Conservation (phyloP, 2,888 invertebrate species). For the Tenthredo distinguenda region DNA sequence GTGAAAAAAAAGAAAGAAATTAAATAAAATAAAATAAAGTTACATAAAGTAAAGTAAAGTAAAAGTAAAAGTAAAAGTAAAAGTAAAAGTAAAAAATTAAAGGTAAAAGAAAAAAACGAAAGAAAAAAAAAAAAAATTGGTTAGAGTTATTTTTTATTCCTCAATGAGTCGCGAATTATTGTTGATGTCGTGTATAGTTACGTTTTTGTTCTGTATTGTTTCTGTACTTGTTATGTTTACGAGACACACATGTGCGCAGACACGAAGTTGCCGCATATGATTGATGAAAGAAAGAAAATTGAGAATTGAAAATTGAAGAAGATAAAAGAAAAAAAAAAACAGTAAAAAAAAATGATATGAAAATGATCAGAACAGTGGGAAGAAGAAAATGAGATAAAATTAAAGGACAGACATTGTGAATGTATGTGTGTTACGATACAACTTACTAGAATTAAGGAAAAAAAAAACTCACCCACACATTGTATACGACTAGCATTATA, state of each 20-base stretch:
- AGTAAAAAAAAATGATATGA: not conserved
- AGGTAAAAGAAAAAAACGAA: not conserved
- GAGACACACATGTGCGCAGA: constrained; percentile 51
- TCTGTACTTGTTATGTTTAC: constrained; percentile 73
- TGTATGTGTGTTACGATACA: constrained; percentile 72
- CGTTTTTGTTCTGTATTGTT: constrained; percentile 74
- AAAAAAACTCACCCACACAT: constrained; percentile 70
- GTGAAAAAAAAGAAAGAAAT: not conserved
- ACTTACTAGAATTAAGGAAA: constrained; percentile 63
- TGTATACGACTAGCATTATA: constrained; percentile 78
- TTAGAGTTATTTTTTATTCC: constrained; percentile 46
- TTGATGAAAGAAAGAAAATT: constrained; percentile 55
- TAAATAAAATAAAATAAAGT: not conserved
- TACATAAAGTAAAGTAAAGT: too few species aligned
- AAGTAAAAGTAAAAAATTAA: not conserved
- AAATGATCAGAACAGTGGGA: constrained; percentile 55
- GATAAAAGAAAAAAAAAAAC: not conserved
- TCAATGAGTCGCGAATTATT: constrained; percentile 58
- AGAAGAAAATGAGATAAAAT: constrained; percentile 61
- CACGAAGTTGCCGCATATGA: not conserved
- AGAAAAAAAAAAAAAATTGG: constrained; percentile 30
- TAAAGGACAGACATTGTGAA: constrained; percentile 68
- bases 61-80: too few species aligned
- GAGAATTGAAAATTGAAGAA: constrained; percentile 60
- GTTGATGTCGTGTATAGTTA: constrained; percentile 73